Evolutionary conservation across 2,113 vertebrate species (phyloP).

Genomic region (Xiphias gladius): DNA sequence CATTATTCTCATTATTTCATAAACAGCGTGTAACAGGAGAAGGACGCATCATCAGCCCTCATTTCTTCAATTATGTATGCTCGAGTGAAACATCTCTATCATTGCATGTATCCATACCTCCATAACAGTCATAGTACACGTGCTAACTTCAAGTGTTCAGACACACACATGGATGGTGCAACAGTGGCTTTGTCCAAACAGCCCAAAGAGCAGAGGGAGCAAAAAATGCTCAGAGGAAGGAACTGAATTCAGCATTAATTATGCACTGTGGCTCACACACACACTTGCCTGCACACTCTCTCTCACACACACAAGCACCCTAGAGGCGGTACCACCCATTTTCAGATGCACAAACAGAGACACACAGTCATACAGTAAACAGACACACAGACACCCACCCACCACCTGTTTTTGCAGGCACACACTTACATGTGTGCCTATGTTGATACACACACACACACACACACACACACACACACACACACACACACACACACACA

Average conservation of each 20-base stretch:
- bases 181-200: conserved; percentile 61
- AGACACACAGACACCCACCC: conserved; percentile 44
- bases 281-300: background rate
- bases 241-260: conserved; percentile 69
- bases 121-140: conserved; percentile 6
- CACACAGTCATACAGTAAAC: conserved; percentile 63
- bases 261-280: conserved; percentile 48
- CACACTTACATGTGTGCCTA: conserved; percentile 28
- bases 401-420: conserved; percentile 68
- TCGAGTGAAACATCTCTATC: conserved; percentile 7
- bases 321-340: conserved; percentile 47
- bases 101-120: background rate
- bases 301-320: conserved; percentile 25
- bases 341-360: conserved; percentile 59
- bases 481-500: conserved; percentile 31
- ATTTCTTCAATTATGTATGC: background rate
- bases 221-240: conserved; percentile 60
- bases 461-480: background rate
- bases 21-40: conserved; percentile 36
- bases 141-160: background rate
- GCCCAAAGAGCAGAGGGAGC: conserved; percentile 42
- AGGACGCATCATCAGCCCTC: background rate
- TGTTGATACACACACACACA: background rate
- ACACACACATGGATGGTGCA: conserved; percentile 42
- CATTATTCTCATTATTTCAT: conserved; percentile 31